Evolutionary conservation across 2,113 vertebrate genomes (phyloP).

Genomic region (Dasypus novemcinctus): DNA sequence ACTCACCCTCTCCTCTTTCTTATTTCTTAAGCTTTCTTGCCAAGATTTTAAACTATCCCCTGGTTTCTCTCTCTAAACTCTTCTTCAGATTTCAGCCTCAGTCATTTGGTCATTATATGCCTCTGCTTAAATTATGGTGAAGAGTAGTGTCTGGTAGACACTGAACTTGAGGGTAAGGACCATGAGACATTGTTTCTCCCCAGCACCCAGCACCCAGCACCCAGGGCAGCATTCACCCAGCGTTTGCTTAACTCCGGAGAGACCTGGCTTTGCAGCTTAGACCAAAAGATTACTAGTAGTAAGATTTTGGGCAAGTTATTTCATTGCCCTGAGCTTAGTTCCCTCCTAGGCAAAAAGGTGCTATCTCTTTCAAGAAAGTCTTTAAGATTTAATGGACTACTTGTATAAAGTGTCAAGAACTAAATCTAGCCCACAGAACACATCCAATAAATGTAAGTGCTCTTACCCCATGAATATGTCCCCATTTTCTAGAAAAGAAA

Average conservation of each 20-base stretch:
- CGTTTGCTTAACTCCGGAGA: background rate
- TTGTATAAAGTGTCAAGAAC: background rate
- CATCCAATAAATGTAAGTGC: background rate
- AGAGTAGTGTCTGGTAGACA: background rate
- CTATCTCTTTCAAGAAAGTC: background rate
- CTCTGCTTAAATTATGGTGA: background rate
- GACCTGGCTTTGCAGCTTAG: background rate
- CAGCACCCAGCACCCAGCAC: background rate
- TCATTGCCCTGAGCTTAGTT: background rate
- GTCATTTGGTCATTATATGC: background rate
- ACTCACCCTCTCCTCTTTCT: background rate
- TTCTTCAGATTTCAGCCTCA: background rate
- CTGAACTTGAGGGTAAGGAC: background rate
- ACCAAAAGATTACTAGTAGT: background rate
- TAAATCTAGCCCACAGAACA: background rate
- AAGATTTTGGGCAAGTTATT: background rate
- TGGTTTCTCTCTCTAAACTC: background rate
- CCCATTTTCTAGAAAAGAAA: background rate
- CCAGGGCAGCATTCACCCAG: fast-evolving
- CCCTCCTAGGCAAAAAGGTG: background rate
- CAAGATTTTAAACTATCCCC: background rate
- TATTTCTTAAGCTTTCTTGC: background rate
- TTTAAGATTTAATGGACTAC: background rate
- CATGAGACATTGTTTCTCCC: background rate
- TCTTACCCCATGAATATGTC: background rate